phyloP scores from a whole-genome alignment of 1,140 invertebrate genomes.

The Bombus pyrosoma region DNA sequence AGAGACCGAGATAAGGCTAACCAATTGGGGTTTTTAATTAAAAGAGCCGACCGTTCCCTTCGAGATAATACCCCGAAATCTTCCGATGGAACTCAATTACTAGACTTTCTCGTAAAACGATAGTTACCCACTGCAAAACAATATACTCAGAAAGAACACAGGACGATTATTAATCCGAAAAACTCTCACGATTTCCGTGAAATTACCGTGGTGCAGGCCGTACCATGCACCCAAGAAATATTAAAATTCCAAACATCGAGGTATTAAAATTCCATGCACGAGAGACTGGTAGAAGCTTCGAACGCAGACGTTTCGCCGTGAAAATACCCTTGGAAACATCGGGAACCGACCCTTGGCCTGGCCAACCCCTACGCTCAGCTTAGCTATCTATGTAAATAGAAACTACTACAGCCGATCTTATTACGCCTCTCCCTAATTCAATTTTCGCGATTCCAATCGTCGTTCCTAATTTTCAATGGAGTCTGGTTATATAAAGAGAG shows the following conservation, averaged over 20 bases:
- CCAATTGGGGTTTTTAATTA: neutral
- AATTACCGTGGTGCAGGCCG: neutral
- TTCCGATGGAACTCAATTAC: neutral
- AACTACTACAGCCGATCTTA: too few species aligned
- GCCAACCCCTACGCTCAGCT: neutral
- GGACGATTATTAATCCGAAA: neutral
- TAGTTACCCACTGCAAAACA: neutral
- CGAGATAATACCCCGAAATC: neutral
- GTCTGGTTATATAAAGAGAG: too few species aligned
- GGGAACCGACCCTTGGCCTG: neutral
- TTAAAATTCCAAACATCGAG: constrained; percentile 27
- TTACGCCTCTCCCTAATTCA: too few species aligned
- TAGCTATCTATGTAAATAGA: neutral
- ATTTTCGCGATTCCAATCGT: too few species aligned
- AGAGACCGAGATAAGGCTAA: too few species aligned
- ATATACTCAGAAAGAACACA: neutral
- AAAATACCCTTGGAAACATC: neutral
- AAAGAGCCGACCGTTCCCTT: neutral
- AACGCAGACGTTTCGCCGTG: neutral
- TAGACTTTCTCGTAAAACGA: neutral
- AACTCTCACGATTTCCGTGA: constrained; percentile 1
- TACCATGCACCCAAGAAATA: neutral
- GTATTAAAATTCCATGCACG: constrained; percentile 20
- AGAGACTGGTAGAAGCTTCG: neutral
- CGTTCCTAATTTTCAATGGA: too few species aligned